A percentile compares a stretch with the other conserved stretches of the same genome.
phyloP scores from a whole-genome alignment of 2,113 vertebrate genomes.

The Alexandromys fortis region DNA sequence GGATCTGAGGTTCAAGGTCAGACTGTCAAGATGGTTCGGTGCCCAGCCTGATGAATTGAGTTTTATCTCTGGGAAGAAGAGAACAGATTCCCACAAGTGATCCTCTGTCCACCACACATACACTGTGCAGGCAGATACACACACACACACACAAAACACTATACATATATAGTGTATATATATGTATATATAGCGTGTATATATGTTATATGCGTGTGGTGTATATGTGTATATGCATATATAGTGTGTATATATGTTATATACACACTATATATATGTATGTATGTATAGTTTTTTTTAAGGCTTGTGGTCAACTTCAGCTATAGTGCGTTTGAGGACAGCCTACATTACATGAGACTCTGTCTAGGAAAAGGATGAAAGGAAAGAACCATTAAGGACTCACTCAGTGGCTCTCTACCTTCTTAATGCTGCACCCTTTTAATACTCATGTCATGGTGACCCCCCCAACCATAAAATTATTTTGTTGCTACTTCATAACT shows the following conservation, averaged over 20 bases:
- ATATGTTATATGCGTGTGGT: too few species aligned
- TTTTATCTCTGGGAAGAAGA: too few species aligned
- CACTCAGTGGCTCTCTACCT: neutral
- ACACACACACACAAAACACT: neutral
- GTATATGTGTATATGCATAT: too few species aligned
- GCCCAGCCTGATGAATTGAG: too few species aligned
- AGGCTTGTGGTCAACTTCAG: neutral
- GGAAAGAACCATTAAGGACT: neutral
- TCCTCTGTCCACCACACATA: too few species aligned
- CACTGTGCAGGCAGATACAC: neutral
- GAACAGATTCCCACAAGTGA: too few species aligned
- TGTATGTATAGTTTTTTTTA: neutral
- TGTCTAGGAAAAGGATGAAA: neutral
- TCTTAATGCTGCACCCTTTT: neutral
- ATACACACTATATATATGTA: too few species aligned
- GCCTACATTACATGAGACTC: neutral
- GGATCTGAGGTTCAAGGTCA: too few species aligned
- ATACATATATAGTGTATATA: too few species aligned
- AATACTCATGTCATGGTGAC: neutral
- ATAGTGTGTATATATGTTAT: too few species aligned
- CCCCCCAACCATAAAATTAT: neutral
- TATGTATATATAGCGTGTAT: too few species aligned
- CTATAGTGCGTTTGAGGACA: neutral
- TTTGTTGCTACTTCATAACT: neutral
- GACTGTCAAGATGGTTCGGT: too few species aligned